Conservation (phyloP, 2,888 invertebrate species). For the Hirtodrosophila duncani region DNA sequence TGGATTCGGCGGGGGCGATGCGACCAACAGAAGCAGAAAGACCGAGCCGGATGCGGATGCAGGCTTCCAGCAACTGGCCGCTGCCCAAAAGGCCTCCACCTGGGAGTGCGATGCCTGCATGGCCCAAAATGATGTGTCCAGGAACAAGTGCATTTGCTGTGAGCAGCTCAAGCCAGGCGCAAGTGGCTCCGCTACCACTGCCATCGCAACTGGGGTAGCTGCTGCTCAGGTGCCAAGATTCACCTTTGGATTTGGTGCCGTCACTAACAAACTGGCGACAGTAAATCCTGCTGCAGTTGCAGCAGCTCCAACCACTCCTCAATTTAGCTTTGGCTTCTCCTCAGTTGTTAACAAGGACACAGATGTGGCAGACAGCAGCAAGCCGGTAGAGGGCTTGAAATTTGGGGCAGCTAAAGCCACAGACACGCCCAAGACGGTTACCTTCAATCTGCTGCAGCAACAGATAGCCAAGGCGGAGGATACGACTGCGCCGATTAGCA, state of each 20-base stretch:
- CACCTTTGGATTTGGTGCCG: conserved; percentile 72
- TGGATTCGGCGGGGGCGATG: conserved; percentile 33
- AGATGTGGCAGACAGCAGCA: conserved; percentile 7
- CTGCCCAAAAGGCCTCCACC: conserved; percentile 73
- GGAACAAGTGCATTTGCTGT: conserved; percentile 81
- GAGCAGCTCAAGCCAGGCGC: conserved; percentile 80
- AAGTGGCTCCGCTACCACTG: conserved; percentile 3
- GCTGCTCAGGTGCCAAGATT: conserved; percentile 60
- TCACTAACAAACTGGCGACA: not conserved
- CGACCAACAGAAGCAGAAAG: not conserved
- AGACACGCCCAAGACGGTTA: conserved; percentile 1
- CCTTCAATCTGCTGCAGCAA: conserved; percentile 3
- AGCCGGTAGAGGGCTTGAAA: conserved; percentile 6
- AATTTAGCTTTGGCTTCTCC: conserved; percentile 14
- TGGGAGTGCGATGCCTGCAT: conserved; percentile 84
- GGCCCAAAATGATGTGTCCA: conserved; percentile 80
- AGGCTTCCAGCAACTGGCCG: conserved; percentile 75
- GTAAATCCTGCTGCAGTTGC: not conserved
- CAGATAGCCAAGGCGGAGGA: conserved; percentile 10
- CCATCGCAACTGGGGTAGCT: not conserved
- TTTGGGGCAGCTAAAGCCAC: conserved; percentile 17
- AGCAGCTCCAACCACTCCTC: not conserved
- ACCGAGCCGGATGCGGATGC: conserved; percentile 52
- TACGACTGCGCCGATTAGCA: conserved; percentile 20
- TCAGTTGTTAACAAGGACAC: conserved; percentile 28